A percentile compares a stretch with the other conserved stretches of the same genome.
phyloP scores from a whole-genome alignment of 2,797 vertebrate species.

The Remorina albescens region DNA sequence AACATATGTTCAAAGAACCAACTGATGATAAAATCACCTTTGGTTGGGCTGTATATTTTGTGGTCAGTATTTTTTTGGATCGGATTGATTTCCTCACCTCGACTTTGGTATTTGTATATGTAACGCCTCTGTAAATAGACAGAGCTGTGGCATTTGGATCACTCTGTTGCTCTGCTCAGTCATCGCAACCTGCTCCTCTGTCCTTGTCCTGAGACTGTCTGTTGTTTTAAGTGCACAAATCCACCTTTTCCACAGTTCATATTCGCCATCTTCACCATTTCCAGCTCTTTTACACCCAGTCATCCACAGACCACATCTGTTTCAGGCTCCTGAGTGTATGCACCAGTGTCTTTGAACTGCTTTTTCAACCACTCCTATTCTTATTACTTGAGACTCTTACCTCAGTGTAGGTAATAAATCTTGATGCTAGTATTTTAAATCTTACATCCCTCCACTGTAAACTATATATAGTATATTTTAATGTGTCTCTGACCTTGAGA shows the following conservation, averaged over 20 bases:
- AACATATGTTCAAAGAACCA: constrained; percentile 72
- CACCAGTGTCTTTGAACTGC: constrained; percentile 69
- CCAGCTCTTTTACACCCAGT: constrained; percentile 48
- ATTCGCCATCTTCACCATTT: constrained; percentile 40
- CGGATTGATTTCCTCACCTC: constrained; percentile 44
- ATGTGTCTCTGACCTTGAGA: constrained; percentile 66
- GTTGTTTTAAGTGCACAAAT: constrained; percentile 20
- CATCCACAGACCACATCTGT: constrained; percentile 77
- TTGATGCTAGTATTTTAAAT: constrained; percentile 46
- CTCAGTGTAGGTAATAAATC: constrained; percentile 70
- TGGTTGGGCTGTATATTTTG: constrained; percentile 27
- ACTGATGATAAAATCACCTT: constrained; percentile 54
- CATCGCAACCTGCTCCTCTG: constrained; percentile 16
- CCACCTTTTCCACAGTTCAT: constrained; percentile 31
- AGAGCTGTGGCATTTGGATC: constrained; percentile 51
- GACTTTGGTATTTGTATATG: constrained; percentile 54
- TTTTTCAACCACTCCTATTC: constrained; percentile 45
- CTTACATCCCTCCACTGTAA: constrained; percentile 36
- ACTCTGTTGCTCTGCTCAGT: constrained; percentile 24
- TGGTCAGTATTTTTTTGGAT: constrained; percentile 32
- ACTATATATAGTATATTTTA: constrained; percentile 44
- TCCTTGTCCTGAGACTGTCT: constrained; percentile 24
- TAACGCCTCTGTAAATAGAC: constrained; percentile 71
- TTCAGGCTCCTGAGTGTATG: constrained; percentile 55
- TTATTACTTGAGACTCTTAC: constrained; percentile 50